These are phyloP conservation scores for Alsophila aescularia DNA, from an alignment of 2,888 invertebrate species.

Conservation along the genomic window DNA sequence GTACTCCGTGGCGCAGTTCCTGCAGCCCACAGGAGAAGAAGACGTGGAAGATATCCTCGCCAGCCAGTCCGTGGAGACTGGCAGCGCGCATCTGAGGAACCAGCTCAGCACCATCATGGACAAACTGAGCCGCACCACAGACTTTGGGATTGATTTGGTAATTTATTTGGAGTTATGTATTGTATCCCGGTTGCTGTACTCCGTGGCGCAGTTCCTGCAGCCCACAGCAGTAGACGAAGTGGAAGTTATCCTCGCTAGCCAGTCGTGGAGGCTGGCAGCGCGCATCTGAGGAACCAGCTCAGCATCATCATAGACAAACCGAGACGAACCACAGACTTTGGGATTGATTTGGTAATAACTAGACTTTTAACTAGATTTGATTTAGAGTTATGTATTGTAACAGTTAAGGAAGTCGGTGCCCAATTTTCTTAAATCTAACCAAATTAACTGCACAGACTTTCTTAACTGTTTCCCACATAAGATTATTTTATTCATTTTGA, in stretches of 20 bases:
- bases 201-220: slow-evolving; percentile 65
- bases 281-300: slow-evolving; percentile 59
- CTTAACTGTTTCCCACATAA: no score
- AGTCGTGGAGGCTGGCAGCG: slow-evolving; percentile 52
- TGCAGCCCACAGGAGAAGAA: slow-evolving; percentile 57
- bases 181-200: slow-evolving; percentile 61
- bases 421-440: no score
- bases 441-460: no score
- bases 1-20: slow-evolving; percentile 64
- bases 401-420: no score
- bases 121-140: slow-evolving; percentile 56
- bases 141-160: slow-evolving; percentile 60
- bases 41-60: slow-evolving; percentile 67
- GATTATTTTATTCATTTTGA: no score
- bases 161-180: slow-evolving; percentile 15
- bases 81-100: slow-evolving; percentile 52
- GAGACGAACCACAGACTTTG: slow-evolving; percentile 46
- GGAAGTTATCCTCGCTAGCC: slow-evolving; percentile 68
- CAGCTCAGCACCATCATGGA: slow-evolving; percentile 58
- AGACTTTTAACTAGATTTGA: background rate
- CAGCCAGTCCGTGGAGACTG: slow-evolving; percentile 57
- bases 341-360: slow-evolving; percentile 59
- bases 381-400: slow-evolving; percentile 30
- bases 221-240: slow-evolving; percentile 57
- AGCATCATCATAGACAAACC: slow-evolving; percentile 60